phyloP scores from a whole-genome alignment of 1,140 invertebrate genomes.

The Drosophila yakuba region DNA sequence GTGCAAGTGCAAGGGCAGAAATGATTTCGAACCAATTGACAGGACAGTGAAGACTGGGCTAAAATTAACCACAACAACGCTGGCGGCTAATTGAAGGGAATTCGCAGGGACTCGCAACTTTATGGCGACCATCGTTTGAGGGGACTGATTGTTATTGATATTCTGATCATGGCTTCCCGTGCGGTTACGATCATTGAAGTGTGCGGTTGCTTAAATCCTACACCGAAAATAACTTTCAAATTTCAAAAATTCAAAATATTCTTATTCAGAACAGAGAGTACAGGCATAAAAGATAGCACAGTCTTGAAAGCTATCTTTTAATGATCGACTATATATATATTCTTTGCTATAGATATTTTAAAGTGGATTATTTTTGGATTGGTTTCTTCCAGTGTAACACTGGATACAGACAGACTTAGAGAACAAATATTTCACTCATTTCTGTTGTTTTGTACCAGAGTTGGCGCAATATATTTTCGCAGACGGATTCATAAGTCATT shows the following conservation, averaged over 20 bases:
- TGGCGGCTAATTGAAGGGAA: constrained; percentile 34
- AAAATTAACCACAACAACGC: constrained; percentile 33
- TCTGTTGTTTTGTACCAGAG: constrained; percentile 10
- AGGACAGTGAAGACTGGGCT: constrained; percentile 29
- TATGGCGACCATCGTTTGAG: constrained; percentile 2
- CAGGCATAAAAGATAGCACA: no score
- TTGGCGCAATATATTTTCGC: constrained; percentile 28
- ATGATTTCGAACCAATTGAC: constrained; percentile 8
- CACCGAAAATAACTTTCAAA: constrained; percentile 7
- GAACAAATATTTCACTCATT: constrained; percentile 32
- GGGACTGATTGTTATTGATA: constrained; percentile 44
- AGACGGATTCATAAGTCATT: constrained; percentile 24
- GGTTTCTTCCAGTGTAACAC: background rate
- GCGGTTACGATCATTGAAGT: constrained; percentile 30
- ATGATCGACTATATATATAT: no score
- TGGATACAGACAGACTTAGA: constrained; percentile 16
- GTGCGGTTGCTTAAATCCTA: constrained; percentile 4
- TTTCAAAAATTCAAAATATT: no score
- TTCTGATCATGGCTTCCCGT: constrained; percentile 44
- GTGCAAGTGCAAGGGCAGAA: constrained; percentile 47
- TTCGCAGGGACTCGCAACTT: constrained; percentile 10
- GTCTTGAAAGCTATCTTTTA: no score
- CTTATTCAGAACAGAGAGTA: no score
- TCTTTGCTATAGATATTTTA: no score
- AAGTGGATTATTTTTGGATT: no score